Evolutionary conservation across 37 sponge, comb jelly and placozoan genomes (phyloP).

Genomic region (Amphimedon queenslandica): DNA sequence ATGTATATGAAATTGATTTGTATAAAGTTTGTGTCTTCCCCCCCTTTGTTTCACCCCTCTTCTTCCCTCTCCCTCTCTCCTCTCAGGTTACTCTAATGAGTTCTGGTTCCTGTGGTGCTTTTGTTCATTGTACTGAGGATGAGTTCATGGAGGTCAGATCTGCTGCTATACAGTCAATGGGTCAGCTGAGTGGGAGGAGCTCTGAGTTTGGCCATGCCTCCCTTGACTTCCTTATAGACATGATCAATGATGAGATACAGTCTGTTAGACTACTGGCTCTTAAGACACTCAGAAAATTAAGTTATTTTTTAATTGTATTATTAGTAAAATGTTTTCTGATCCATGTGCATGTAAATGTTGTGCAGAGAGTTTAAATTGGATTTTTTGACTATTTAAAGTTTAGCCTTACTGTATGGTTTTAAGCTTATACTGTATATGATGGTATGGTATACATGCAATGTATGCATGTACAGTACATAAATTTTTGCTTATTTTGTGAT

Average conservation of each 20-base stretch:
- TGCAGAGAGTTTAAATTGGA: too few relatives aligned
- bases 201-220: slow-evolving; percentile 56
- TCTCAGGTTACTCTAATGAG: slow-evolving; percentile 38
- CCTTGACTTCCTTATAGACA: slow-evolving; percentile 86
- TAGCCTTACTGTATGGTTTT: too few relatives aligned
- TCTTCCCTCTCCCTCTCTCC: too few relatives aligned
- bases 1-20: not conserved
- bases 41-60: too few relatives aligned
- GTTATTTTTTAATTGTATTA: too few relatives aligned
- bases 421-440: too few relatives aligned
- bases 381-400: too few relatives aligned
- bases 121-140: slow-evolving; percentile 92
- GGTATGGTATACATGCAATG: not conserved
- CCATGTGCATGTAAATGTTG: too few relatives aligned
- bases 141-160: slow-evolving; percentile 87
- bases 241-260: slow-evolving; percentile 95
- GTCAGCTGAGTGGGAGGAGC: slow-evolving; percentile 35
- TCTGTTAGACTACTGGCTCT: slow-evolving; percentile 39
- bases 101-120: slow-evolving; percentile 91
- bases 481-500: too few relatives aligned
- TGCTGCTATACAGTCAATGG: slow-evolving; percentile 79
- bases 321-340: too few relatives aligned
- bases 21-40: too few relatives aligned
- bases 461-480: too few relatives aligned
- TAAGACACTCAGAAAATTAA: not conserved